Conservation (phyloP, 2,888 invertebrate species). For the Lutraria lutraria region DNA sequence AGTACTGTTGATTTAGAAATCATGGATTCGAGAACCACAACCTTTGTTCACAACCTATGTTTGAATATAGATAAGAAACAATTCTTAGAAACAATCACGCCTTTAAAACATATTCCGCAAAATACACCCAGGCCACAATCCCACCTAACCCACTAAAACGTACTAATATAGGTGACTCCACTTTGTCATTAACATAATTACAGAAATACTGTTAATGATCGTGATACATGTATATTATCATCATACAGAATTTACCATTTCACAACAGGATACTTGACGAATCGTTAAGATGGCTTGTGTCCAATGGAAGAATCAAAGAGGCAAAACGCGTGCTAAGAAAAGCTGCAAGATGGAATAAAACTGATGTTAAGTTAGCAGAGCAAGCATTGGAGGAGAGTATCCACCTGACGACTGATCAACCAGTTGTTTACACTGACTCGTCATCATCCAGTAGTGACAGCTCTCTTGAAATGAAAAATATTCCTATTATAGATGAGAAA, state of each 20-base stretch:
- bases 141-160: no score
- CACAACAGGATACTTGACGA: constrained; percentile 73
- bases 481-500: not conserved
- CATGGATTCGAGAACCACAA: no score
- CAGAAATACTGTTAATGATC: no score
- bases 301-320: constrained; percentile 68
- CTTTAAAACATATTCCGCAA: no score
- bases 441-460: not conserved
- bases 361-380: constrained; percentile 42
- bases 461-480: constrained; percentile 3
- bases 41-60: no score
- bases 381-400: constrained; percentile 5
- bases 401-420: not conserved
- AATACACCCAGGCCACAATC: no score
- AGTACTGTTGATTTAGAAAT: no score
- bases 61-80: no score
- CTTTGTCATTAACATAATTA: no score
- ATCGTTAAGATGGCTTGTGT: constrained; percentile 76
- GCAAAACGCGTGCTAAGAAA: constrained; percentile 71
- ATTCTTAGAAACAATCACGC: no score
- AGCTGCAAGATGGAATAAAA: constrained; percentile 72
- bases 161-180: no score
- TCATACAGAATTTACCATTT: not conserved
- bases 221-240: no score
- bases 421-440: not conserved